These are phyloP conservation scores for Sinelater perroti DNA, from an alignment of 2,888 invertebrate genomes.

Conservation along the genomic window DNA sequence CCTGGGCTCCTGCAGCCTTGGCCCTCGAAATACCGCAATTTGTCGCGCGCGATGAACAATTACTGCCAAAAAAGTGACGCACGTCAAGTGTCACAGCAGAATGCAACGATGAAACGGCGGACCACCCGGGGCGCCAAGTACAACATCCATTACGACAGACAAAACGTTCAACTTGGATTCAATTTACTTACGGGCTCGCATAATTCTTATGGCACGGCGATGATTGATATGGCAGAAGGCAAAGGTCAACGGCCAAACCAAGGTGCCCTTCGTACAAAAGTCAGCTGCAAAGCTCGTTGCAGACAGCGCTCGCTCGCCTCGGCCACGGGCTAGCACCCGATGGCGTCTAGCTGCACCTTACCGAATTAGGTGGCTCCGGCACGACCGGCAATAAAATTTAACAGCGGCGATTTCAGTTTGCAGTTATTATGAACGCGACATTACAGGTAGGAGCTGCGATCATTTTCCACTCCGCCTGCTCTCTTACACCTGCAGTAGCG, in stretches of 20 bases:
- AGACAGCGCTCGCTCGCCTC: background rate
- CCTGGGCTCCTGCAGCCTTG: too few species aligned
- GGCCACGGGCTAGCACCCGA: slow-evolving; percentile 14
- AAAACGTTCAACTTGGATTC: slow-evolving; percentile 39
- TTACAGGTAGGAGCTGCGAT: slow-evolving; percentile 3
- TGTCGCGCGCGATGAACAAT: background rate
- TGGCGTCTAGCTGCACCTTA: slow-evolving; percentile 10
- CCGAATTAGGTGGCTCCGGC: slow-evolving; percentile 9
- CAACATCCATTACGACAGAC: slow-evolving; percentile 37
- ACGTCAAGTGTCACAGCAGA: slow-evolving; percentile 22
- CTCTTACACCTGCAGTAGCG: slow-evolving; percentile 4
- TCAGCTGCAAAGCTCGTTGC: slow-evolving; percentile 16
- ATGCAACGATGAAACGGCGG: slow-evolving; percentile 31
- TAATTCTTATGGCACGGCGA: slow-evolving; percentile 41
- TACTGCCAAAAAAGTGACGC: slow-evolving; percentile 2
- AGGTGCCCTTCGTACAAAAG: slow-evolving; percentile 38
- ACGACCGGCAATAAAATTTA: slow-evolving; percentile 13
- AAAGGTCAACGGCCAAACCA: slow-evolving; percentile 49
- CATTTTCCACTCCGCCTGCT: slow-evolving; percentile 11
- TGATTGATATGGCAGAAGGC: slow-evolving; percentile 48
- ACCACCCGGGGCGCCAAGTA: slow-evolving; percentile 35
- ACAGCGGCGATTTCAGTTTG: slow-evolving; percentile 7
- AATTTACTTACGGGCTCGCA: slow-evolving; percentile 38
- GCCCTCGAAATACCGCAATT: too few species aligned
- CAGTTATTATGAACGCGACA: slow-evolving; percentile 6